Evolutionary conservation across 2,888 invertebrate species (phyloP), one percentile per base, ranked within the genome.

Genomic region (Campoletis raptor): DNA sequence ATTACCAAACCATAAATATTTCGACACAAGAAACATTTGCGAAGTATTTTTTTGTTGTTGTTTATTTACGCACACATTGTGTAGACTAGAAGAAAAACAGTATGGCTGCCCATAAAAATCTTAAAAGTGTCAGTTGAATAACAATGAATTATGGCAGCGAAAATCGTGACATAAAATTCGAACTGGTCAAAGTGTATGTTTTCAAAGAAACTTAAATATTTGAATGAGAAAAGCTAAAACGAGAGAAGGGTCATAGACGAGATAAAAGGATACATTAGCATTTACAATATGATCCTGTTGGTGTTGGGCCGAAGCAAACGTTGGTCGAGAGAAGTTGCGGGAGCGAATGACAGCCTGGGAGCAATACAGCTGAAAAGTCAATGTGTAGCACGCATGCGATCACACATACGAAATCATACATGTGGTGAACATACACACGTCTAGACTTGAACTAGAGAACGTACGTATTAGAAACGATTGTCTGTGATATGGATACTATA

Each of bases 381-480:
- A 30, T 61, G 61, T 61, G 15, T 30, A 61, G 61, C 61, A 61
- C 61, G 61, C 61, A 30, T 61, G 61, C 30, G 61, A 30, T 30
- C 30, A 15, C 61, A 30, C 61, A 61, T 61, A 30, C 30, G 30
- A 30, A 61, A 61, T 12, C 15, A 5, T 1, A 61, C 1, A 61
- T 15, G 52, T 36, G 2, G 30, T 30, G 48, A n/a, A 48, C 30
- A 30, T 24, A 36, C n/a, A 72, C 52, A 48, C 52, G 5, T 72
- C 30, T n/a, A 52, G 36, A 48, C 12, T 24, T 18, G 45, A 45
- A 45, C 40, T 67, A 45, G 45, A 70, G 52, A 72, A 52, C 24
- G 52, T 30, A 36, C 48, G 45, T 72, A n/a, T n/a, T n/a, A n/a
- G 48, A 54, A 52, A 70, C 42, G 70, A 36, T 72, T 72, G 72